Base-by-base conservation (phyloP, 2,113 vertebrate genomes). In the Onychostruthus taczanowskii region DNA sequence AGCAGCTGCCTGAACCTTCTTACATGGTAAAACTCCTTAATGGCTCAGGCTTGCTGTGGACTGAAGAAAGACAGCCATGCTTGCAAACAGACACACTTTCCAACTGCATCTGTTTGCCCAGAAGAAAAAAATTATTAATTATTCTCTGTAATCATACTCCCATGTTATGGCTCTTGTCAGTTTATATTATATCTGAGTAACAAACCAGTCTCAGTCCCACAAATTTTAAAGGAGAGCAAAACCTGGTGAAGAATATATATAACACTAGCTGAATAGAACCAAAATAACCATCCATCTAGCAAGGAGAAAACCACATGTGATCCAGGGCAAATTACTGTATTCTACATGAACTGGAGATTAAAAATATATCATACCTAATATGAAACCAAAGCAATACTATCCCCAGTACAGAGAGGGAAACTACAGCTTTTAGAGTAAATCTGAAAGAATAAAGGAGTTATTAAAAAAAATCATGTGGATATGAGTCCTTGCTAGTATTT, bases 111-210 rank as follows among this genome's bases (percentile, higher is more conserved):
- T 85, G 19, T 74, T 86, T 90, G 75, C 79, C 87, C 63, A 81
- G 68, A 94, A 97, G 64, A 93, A 95, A 96, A 84, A 82, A 89
- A 67, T 0, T 13, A 95, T 90, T 15, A 96, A 93, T 94, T 95
- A 95, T 94, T 94, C 92, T 78, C 50, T 95, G 59, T 80, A 91
- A 94, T 92, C 87, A 78, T 47, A 83, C 30, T 74, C 39, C 68
- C 9, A 8, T 74, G 64, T 77, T 83, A 94, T 1, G 3, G 33
- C 50, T 96, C 33, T 47, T 90, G 75, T 81, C 91, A 92, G 47
- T 20, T 94, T 63, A 35, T 80, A 59, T 91, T 93, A 58, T 49
- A 74, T 23, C 24, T 2, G 3, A 95, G 50, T 67, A 83, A 91
- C 52, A 91, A 93, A 80, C 70, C 43, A 85, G 90, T 93, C 30